These are phyloP conservation scores for Ptychobarbus kaznakovi DNA, from an alignment of 2,797 vertebrate species.

Conservation along the genomic window DNA sequence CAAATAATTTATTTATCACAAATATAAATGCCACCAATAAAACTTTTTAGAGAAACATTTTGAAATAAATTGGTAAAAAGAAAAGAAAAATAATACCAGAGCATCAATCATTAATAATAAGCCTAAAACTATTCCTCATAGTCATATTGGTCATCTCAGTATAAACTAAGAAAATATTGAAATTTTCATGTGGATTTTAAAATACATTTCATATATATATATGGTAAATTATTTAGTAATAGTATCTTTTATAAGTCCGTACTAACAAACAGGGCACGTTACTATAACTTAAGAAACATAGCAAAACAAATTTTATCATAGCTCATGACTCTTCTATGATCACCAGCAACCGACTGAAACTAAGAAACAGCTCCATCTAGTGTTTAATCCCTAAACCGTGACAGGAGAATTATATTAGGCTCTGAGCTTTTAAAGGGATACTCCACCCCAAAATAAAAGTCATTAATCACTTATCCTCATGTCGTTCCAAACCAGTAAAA, in stretches of 20 bases:
- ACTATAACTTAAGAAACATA: not conserved
- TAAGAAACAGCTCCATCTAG: not conserved
- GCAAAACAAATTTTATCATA: not conserved
- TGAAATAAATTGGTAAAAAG: not conserved
- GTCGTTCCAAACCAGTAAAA: too few relatives aligned
- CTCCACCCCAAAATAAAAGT: too few relatives aligned
- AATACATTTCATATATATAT: not conserved
- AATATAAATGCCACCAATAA: not conserved
- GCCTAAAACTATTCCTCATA: not conserved
- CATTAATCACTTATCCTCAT: too few relatives aligned
- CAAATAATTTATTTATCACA: not conserved
- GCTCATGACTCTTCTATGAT: not conserved
- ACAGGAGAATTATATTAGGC: not conserved
- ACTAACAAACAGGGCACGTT: not conserved
- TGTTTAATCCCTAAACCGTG: constrained; percentile 13
- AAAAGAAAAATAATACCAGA: too few relatives aligned
- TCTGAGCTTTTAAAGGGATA: not conserved
- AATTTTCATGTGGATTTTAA: not conserved
- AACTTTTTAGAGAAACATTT: not conserved
- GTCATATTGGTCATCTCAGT: too few relatives aligned
- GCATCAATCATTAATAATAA: not conserved
- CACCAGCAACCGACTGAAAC: not conserved
- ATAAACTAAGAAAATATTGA: not conserved
- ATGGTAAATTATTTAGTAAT: not conserved
- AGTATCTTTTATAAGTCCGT: not conserved